A percentile compares a stretch with the other conserved stretches of the same genome.
Conservation (phyloP, 2,888 invertebrate genomes). For the Callyntrura sp. region DNA sequence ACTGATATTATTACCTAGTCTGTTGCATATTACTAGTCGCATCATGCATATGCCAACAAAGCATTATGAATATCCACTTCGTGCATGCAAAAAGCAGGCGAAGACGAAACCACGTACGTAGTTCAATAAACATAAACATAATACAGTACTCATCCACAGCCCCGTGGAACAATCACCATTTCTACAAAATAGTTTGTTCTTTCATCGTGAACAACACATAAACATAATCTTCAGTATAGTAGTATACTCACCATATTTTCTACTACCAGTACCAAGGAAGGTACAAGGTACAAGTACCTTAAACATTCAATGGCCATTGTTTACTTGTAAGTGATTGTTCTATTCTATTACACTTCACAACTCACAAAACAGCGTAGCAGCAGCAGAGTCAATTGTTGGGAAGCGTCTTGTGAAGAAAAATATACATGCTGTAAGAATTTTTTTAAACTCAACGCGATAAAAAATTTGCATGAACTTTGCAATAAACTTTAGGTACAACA, state of each 20-base stretch:
- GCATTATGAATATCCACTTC: background rate
- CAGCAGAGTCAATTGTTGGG: no score
- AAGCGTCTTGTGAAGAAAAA: no score
- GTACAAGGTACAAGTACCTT: background rate
- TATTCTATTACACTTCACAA: no score
- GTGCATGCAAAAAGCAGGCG: conserved; percentile 16
- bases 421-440: no score
- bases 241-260: no score
- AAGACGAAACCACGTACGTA: conserved; percentile 13
- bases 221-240: background rate
- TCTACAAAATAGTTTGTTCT: background rate
- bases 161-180: no score
- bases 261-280: background rate
- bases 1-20: no score
- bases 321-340: background rate
- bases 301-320: background rate
- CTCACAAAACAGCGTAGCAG: no score
- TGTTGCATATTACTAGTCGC: no score
- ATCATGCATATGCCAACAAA: conserved; percentile 16
- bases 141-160: background rate
- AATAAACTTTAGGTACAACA: no score
- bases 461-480: no score
- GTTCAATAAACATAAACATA: background rate
- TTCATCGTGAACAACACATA: background rate
- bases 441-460: no score